These are phyloP conservation scores for Chamaetylas fuelleborni DNA, from an alignment of 2,113 vertebrate species.

Conservation along the genomic window DNA sequence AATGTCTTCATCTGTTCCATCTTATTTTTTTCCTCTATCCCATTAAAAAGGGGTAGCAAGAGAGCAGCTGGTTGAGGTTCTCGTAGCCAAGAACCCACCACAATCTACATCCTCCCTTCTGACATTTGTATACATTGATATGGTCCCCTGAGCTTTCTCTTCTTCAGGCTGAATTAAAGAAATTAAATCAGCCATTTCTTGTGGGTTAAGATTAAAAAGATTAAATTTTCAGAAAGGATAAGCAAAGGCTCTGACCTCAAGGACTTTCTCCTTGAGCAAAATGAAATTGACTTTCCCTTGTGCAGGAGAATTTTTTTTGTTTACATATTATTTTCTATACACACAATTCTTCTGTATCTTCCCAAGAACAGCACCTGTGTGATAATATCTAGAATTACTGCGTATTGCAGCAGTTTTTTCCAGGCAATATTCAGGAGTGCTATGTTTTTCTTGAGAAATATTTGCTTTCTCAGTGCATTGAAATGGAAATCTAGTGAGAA, in stretches of 20 bases:
- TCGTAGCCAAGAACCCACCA: not conserved
- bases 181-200: not conserved
- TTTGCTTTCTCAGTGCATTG: not conserved
- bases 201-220: not conserved
- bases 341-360: not conserved
- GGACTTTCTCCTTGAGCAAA: not conserved
- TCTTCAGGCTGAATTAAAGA: not conserved
- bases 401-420: not conserved
- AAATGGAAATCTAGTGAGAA: not conserved
- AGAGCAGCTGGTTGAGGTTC: not conserved
- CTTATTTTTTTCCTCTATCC: not conserved
- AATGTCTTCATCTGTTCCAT: not conserved
- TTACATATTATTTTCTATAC: not conserved
- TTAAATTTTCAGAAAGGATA: not conserved
- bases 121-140: not conserved
- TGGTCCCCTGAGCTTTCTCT: not conserved
- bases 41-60: not conserved
- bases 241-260: not conserved
- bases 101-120: not conserved
- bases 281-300: not conserved
- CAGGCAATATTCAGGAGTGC: not conserved
- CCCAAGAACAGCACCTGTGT: not conserved
- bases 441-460: not conserved
- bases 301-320: not conserved
- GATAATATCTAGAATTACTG: not conserved